A percentile compares a stretch with the other conserved stretches of the same genome.
Conservation (phyloP, 2,888 invertebrate species). For the Erpobdella octoculata region DNA sequence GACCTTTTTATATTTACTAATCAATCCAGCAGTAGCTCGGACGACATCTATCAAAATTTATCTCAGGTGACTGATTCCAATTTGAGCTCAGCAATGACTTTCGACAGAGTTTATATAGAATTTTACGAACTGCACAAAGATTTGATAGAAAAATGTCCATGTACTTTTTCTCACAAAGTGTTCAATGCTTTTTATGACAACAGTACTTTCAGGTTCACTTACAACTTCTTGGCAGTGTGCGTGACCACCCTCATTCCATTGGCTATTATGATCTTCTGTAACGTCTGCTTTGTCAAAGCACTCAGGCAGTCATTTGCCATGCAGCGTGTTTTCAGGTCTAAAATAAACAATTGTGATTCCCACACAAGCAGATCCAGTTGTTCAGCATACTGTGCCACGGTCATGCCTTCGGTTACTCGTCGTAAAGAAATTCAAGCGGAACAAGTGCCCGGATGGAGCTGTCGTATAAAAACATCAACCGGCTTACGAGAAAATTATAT, state of each 20-base stretch:
- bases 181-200: conserved; percentile 26
- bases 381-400: background rate
- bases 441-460: no score
- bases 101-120: background rate
- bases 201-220: conserved; percentile 40
- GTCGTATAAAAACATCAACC: background rate
- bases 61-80: background rate
- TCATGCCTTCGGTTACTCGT: background rate
- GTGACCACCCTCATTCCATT: conserved; percentile 46
- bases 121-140: background rate
- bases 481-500: no score
- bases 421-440: background rate
- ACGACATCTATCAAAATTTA: background rate
- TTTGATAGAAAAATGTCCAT: background rate
- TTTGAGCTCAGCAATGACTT: background rate
- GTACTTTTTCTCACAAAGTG: conserved; percentile 30
- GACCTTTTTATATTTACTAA: background rate
- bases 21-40: background rate
- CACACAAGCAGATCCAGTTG: background rate
- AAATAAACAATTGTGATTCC: no score
- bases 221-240: conserved; percentile 44
- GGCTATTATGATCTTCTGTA: conserved; percentile 45
- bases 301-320: conserved; percentile 45
- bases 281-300: conserved; percentile 46
- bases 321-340: conserved; percentile 35